Evolutionary conservation across 1,140 invertebrate species (phyloP), one percentile per base, ranked within the genome.

Genomic region (Brachionus rubens): DNA sequence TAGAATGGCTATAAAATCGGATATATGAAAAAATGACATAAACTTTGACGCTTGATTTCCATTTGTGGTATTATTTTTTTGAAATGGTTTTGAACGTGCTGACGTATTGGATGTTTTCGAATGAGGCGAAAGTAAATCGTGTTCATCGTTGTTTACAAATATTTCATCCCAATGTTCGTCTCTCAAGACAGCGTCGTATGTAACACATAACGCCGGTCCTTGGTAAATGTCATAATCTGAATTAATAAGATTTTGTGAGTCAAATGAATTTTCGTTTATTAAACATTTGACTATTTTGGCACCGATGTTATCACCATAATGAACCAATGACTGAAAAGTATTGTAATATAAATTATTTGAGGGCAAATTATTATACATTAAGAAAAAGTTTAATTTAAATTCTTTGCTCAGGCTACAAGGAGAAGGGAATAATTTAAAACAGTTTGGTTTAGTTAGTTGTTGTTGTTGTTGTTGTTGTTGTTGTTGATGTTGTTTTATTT

Each of bases 141-240:
- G 46, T 4, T 72, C 68, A 40, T 72, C 68, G 46, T 54, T 76
- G 28, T 62, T 56, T 12, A 54, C 40, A 65, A 76, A 76, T 62
- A 76, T 59, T 21, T 76, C 75, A 24, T 76, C 75, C 75, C 75
- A 76, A 24, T 76, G 75, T n/a, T 76, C 48, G 16, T 76, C 75
- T 62, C 21, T 62, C 19, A 76, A 28, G 26, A 62, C 40, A 21
- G 54, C 54, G 52, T 76, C 75, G 21, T 62, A 76, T 12, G 52
- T 62, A 14, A 65, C 33, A 40, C 75, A 76, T 14, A 76, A 33
- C 3, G 75, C 75, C 5, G 52, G 36, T 10, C 75, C 75, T 21
- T 76, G 56, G n/a, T 65, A 76, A 26, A 59, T 62, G 16, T 54
- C 48, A 59, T 54, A 75, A 16, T 75, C 50, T 24, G 46, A 9